Conservation (phyloP, 2,888 invertebrate genomes). For the Thysanoteuthis rhombus region DNA sequence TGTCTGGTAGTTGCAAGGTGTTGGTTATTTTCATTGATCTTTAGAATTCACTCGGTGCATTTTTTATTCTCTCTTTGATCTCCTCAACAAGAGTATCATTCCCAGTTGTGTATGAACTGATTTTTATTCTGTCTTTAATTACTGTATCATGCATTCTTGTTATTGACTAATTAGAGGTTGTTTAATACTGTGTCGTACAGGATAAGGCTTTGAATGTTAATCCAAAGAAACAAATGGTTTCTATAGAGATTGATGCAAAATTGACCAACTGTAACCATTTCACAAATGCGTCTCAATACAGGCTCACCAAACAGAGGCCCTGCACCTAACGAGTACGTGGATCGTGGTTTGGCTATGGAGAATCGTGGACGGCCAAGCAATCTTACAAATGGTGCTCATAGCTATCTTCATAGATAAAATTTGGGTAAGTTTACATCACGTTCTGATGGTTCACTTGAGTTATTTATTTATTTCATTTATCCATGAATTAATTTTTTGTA, state of each 20-base stretch:
- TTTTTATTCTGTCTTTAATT: no score
- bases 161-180: not conserved
- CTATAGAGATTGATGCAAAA: not conserved
- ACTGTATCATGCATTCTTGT: not conserved
- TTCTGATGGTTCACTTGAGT: not conserved
- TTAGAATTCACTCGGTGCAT: no score
- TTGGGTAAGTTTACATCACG: constrained; percentile 48
- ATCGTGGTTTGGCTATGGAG: constrained; percentile 54
- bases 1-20: no score
- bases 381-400: constrained; percentile 50
- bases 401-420: constrained; percentile 54
- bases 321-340: constrained; percentile 52
- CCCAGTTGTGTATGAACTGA: no score
- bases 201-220: not conserved
- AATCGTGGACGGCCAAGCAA: constrained; percentile 51
- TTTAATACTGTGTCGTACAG: not conserved
- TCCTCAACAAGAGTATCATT: no score
- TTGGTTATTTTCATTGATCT: no score
- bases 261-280: not conserved
- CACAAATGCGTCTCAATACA: constrained; percentile 36
- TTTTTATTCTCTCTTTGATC: no score
- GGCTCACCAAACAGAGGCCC: constrained; percentile 47
- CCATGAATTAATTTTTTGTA: no score
- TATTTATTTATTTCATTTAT: no score
- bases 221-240: no score